phyloP scores from a whole-genome alignment of 2,797 vertebrate genomes.

The Helarctos malayanus region DNA sequence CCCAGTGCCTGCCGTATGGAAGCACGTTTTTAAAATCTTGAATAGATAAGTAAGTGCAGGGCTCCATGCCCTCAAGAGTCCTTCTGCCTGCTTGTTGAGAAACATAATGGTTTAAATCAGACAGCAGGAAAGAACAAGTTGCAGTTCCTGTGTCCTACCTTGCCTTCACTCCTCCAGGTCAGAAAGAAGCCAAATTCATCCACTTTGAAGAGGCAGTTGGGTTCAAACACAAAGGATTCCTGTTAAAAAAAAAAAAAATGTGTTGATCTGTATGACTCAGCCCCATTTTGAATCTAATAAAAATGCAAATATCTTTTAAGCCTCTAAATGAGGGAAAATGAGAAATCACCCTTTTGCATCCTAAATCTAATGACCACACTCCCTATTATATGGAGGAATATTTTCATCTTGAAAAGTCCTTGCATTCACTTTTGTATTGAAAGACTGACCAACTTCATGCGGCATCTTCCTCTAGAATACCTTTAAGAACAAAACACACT shows the following conservation, averaged over 20 bases:
- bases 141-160: slow-evolving; percentile 90
- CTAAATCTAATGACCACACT: slow-evolving; percentile 20
- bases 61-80: background rate
- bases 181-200: slow-evolving; percentile 99
- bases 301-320: slow-evolving; percentile 64
- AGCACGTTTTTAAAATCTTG: background rate
- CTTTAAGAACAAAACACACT: background rate
- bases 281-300: slow-evolving; percentile 38
- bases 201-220: slow-evolving; percentile 96
- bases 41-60: background rate
- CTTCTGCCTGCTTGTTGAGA: background rate
- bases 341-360: background rate
- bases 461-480: background rate
- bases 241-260: slow-evolving; percentile 85
- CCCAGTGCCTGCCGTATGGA: background rate
- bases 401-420: slow-evolving; percentile 37
- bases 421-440: background rate
- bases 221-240: slow-evolving; percentile 98
- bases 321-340: slow-evolving; percentile 34
- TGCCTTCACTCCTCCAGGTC: slow-evolving; percentile 98
- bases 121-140: background rate
- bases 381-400: background rate
- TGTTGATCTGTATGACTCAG: slow-evolving; percentile 28
- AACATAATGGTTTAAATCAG: background rate
- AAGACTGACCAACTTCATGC: background rate